Evolutionary conservation across 53 echinoderm and acorn worm species (phyloP).

Genomic region (Astropecten irregularis): DNA sequence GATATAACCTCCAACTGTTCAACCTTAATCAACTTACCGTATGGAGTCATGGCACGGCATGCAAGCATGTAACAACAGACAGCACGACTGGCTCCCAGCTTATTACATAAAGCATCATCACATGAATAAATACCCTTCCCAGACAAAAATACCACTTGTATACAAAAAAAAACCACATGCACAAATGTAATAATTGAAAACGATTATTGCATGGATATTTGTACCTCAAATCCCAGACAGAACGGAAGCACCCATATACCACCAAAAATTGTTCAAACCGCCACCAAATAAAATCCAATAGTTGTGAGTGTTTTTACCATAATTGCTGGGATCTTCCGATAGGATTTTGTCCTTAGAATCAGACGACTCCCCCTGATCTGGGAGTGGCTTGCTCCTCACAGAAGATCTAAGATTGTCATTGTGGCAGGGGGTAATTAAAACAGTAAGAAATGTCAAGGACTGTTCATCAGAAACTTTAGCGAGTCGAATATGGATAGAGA

Average conservation of each 20-base stretch:
- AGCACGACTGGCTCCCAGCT: too few relatives aligned
- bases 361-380: background rate
- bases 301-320: conserved; percentile 1
- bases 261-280: background rate
- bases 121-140: too few relatives aligned
- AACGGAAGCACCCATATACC: too few relatives aligned
- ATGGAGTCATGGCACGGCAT: background rate
- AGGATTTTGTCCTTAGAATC: background rate
- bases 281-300: background rate
- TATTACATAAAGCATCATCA: too few relatives aligned
- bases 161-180: too few relatives aligned
- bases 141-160: too few relatives aligned
- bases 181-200: too few relatives aligned
- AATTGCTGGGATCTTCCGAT: background rate
- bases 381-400: background rate
- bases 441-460: background rate
- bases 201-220: too few relatives aligned
- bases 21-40: background rate
- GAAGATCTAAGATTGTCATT: background rate
- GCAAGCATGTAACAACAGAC: background rate
- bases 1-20: conserved; percentile 3
- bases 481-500: too few relatives aligned
- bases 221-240: too few relatives aligned
- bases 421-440: background rate
- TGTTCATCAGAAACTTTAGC: too few relatives aligned